A percentile compares a stretch with the other conserved stretches of the same genome.
Evolutionary conservation across 2,113 vertebrate genomes (phyloP).

Genomic region (Paratilapia polleni): DNA sequence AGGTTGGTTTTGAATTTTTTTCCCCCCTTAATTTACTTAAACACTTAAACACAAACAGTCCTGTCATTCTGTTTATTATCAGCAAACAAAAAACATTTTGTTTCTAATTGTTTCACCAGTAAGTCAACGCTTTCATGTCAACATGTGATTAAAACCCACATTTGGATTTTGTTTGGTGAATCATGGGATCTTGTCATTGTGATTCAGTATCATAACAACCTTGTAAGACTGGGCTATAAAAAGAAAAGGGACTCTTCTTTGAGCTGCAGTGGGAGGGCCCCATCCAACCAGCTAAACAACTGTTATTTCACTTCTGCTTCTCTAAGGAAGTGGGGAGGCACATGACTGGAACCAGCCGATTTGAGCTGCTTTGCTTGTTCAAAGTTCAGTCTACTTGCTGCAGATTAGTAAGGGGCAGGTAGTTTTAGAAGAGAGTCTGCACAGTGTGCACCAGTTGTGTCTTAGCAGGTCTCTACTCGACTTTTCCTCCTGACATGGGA

Average conservation of each 20-base stretch:
- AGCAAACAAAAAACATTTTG: background rate
- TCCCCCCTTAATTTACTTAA: background rate
- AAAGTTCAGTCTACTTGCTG: conserved; percentile 75
- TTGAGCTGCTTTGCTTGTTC: conserved; percentile 68
- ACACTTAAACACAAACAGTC: background rate
- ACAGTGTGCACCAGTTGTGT: conserved; percentile 44
- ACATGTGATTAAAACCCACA: background rate
- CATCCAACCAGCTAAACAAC: conserved; percentile 66
- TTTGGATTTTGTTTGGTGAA: background rate
- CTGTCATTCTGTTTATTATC: background rate
- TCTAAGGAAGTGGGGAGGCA: conserved; percentile 77
- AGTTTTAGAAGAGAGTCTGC: conserved; percentile 23
- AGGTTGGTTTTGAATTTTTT: background rate
- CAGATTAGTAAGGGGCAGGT: conserved; percentile 68
- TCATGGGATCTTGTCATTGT: background rate
- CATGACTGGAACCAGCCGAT: conserved; percentile 81
- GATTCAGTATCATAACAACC: conserved; percentile 14
- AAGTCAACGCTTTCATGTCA: background rate
- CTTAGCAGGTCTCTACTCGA: conserved; percentile 56
- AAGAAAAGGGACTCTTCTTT: conserved; percentile 26
- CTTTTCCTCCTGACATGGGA: conserved; percentile 51
- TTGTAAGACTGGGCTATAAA: conserved; percentile 25
- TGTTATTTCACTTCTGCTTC: conserved; percentile 78
- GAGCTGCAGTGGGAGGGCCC: conserved; percentile 43
- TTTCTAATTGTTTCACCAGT: background rate